phyloP scores from a whole-genome alignment of 2,797 vertebrate genomes.

The Clarias laeviceps region DNA sequence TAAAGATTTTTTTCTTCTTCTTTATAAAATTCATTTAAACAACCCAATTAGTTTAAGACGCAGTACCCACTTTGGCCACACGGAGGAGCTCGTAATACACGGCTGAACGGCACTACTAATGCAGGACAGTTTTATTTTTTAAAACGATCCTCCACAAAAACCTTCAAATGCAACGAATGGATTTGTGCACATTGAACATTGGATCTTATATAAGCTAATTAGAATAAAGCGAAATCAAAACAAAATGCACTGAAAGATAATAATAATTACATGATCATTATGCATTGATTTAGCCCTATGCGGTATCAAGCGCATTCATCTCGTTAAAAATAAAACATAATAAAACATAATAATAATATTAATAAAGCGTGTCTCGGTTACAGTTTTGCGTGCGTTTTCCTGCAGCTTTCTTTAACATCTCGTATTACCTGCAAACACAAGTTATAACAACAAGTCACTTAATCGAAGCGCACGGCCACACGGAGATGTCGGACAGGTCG shows the following conservation, averaged over 20 bases:
- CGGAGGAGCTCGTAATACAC: conserved; percentile 74
- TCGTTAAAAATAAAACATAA: background rate
- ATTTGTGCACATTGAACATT: conserved; percentile 3
- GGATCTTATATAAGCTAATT: background rate
- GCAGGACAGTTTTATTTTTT: background rate
- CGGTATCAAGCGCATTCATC: background rate
- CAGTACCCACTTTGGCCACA: conserved; percentile 62
- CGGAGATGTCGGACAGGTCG: conserved; percentile 60
- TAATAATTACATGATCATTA: background rate
- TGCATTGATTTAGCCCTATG: background rate
- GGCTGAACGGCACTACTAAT: conserved; percentile 33
- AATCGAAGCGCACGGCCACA: conserved; percentile 35
- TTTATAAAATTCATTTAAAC: background rate
- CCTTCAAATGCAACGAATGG: conserved; percentile 7
- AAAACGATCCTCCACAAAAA: conserved; percentile 40
- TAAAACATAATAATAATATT: background rate
- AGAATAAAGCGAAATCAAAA: background rate
- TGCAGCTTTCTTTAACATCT: background rate
- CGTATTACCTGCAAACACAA: conserved; percentile 40
- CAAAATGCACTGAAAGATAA: background rate
- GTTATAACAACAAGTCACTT: conserved; percentile 26
- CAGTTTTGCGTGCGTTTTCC: conserved; percentile 11
- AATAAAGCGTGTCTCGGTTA: background rate
- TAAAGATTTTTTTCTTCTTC: background rate
- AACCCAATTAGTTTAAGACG: background rate